A percentile compares a stretch with the other conserved stretches of the same genome.
Evolutionary conservation across 2,888 invertebrate genomes (phyloP).

Genomic region (Cataglyphis altisquamis): DNA sequence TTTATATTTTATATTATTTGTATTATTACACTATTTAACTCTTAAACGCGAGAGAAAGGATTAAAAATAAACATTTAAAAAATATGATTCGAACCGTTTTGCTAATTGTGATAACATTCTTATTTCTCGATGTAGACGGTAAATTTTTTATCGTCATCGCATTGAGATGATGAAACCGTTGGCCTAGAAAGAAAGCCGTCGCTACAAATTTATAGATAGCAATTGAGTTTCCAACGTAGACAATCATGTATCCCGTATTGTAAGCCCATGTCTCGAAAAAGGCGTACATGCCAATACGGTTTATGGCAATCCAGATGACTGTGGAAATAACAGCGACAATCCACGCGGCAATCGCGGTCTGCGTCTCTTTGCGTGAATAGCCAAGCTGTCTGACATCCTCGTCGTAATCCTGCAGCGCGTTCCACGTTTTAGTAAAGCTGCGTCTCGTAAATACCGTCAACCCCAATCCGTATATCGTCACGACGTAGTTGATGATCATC

Average conservation of each 20-base stretch:
- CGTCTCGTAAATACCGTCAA: constrained; percentile 64
- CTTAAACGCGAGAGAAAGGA: too few relatives aligned
- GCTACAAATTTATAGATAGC: constrained; percentile 80
- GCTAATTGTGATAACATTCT: constrained; percentile 28
- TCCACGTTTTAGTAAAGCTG: constrained; percentile 79
- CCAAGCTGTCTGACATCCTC: constrained; percentile 73
- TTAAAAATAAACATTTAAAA: neutral
- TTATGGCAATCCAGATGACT: constrained; percentile 74
- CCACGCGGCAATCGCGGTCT: constrained; percentile 73
- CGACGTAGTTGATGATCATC: constrained; percentile 71
- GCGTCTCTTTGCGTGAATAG: constrained; percentile 72
- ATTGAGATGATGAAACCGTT: constrained; percentile 81
- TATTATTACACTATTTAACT: too few relatives aligned
- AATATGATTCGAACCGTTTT: constrained; percentile 56
- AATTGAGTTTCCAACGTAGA: constrained; percentile 76
- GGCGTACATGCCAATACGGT: constrained; percentile 79
- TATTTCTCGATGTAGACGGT: constrained; percentile 41
- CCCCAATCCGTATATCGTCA: constrained; percentile 72
- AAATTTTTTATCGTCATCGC: constrained; percentile 72
- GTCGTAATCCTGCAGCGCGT: constrained; percentile 81
- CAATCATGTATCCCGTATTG: constrained; percentile 78
- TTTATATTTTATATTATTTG: neutral
- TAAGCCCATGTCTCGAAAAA: constrained; percentile 75
- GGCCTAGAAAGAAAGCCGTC: constrained; percentile 77
- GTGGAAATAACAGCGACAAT: constrained; percentile 55